Percentiles rank a stretch among this genome's conserved stretches.
Conservation (phyloP, 2,888 invertebrate genomes). For the Agrotis ipsilon region DNA sequence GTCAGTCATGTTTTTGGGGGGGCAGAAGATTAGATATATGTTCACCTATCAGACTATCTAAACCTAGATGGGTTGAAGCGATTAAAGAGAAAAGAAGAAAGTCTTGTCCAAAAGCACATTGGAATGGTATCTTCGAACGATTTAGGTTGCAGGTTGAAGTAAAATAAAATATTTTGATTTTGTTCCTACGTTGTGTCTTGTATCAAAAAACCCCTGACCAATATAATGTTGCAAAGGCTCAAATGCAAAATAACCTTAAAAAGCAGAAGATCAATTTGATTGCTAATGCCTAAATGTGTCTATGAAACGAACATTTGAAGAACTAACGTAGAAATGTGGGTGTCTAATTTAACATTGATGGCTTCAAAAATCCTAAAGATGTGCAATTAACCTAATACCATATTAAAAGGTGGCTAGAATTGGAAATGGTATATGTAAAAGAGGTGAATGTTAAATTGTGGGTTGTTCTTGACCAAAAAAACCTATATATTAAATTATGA, state of each 20-base stretch:
- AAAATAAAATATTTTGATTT: too few relatives aligned
- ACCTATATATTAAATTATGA: too few relatives aligned
- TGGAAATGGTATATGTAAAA: slow-evolving; percentile 12
- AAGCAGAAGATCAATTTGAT: slow-evolving; percentile 26
- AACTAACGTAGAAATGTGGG: slow-evolving; percentile 44
- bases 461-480: too few relatives aligned
- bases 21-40: too few relatives aligned
- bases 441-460: background rate
- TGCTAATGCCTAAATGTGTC: slow-evolving; percentile 35
- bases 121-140: too few relatives aligned
- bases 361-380: slow-evolving; percentile 38
- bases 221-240: background rate
- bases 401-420: slow-evolving; percentile 25
- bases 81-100: too few relatives aligned
- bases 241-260: slow-evolving; percentile 19
- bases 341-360: slow-evolving; percentile 45
- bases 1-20: background rate
- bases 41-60: too few relatives aligned
- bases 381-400: slow-evolving; percentile 44
- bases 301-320: slow-evolving; percentile 24
- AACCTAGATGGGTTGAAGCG: too few relatives aligned
- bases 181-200: background rate
- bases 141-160: too few relatives aligned
- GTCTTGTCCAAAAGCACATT: too few relatives aligned
- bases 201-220: background rate